Evolutionary conservation across 1,140 invertebrate species (phyloP).

Genomic region (Rhopalosiphum padi): DNA sequence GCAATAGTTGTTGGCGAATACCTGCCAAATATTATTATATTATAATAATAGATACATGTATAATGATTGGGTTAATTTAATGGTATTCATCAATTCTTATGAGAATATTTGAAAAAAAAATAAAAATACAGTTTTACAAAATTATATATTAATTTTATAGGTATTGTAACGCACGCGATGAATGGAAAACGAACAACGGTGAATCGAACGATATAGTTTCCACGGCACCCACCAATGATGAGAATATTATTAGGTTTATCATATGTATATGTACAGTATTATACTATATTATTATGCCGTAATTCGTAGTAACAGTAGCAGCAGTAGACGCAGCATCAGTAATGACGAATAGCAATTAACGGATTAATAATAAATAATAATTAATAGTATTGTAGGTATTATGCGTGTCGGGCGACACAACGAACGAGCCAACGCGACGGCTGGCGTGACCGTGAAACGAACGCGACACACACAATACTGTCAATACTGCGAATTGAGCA

Average conservation of each 20-base stretch:
- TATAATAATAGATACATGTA: neutral
- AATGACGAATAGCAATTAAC: neutral
- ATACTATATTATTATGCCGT: neutral
- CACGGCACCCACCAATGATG: neutral
- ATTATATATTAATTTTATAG: neutral
- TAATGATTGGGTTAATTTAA: neutral
- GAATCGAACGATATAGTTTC: neutral
- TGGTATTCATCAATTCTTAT: neutral
- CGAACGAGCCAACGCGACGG: neutral
- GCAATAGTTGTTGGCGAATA: neutral
- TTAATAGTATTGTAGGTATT: neutral
- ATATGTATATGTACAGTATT: neutral
- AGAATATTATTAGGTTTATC: neutral
- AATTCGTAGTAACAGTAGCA: neutral
- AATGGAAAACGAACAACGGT: neutral
- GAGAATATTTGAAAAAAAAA: neutral
- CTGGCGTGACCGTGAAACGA: neutral
- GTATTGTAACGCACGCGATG: neutral
- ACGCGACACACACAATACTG: slow-evolving; percentile 2
- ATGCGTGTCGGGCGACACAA: neutral
- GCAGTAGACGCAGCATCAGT: neutral
- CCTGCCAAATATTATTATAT: neutral
- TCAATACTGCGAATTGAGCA: neutral
- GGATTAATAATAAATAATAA: neutral
- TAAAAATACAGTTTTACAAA: neutral